Conservation (phyloP, 2,113 vertebrate species). For the Garra rufa region DNA sequence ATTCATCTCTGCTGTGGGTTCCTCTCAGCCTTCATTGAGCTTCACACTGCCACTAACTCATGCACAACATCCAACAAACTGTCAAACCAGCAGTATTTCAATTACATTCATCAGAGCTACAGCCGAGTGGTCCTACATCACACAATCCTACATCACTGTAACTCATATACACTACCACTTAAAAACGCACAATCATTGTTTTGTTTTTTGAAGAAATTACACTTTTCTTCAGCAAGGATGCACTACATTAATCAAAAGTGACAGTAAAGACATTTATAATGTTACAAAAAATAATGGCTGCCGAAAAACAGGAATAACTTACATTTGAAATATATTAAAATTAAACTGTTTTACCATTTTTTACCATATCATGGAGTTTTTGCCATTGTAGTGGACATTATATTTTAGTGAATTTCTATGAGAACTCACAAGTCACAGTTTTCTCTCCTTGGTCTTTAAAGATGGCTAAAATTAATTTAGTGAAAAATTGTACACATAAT, state of each 20-base stretch:
- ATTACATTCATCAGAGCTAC: neutral
- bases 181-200: neutral
- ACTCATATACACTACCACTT: neutral
- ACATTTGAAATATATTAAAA: too few relatives aligned
- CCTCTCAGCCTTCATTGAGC: conserved; percentile 23
- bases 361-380: too few relatives aligned
- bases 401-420: too few relatives aligned
- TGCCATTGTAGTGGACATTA: too few relatives aligned
- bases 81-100: conserved; percentile 2
- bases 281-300: neutral
- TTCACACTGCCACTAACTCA: conserved; percentile 37
- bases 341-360: too few relatives aligned
- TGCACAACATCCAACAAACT: conserved; percentile 14
- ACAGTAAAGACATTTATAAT: neutral
- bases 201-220: neutral
- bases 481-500: too few relatives aligned
- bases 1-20: neutral
- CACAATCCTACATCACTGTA: neutral
- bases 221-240: neutral
- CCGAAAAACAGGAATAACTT: too few relatives aligned
- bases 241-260: neutral
- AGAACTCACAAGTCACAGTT: too few relatives aligned
- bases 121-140: neutral
- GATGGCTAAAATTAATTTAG: too few relatives aligned
- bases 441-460: too few relatives aligned